Base-by-base conservation (phyloP, 2,888 invertebrate species). In the Resseliella maxima region DNA sequence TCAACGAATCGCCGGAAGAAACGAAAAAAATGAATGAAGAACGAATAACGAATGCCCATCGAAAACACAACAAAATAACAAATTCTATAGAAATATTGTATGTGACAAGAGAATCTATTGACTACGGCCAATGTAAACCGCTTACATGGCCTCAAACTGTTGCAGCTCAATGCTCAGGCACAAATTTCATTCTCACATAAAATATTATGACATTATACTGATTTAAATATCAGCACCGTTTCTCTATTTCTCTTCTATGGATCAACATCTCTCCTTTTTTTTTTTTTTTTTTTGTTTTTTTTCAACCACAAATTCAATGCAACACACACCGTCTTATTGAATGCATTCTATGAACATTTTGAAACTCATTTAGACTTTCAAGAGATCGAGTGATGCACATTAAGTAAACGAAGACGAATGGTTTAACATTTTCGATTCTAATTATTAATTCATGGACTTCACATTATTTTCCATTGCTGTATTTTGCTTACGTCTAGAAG, bases 361-460 rank as follows among this genome's bases (percentile, higher is more conserved):
- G 72, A 72, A 31, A 35, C 72, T 72, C 72, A 72, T 72, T 31
- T 24, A 15, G 24, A 59, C 59, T 59, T 59, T 59, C 12, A 8
- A 24, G 59, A 24, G 59, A 59, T 59, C 72, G 72, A 72, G 31
- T 72, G 72, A 72, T 72, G 72, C 72, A 72, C 72, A 72, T 83
- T 83, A 83, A 83, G n/a, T 38, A 83, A 83, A 38, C 83, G 41
- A 83, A 83, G 83, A 83, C 83, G 83, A 83, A 83, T 83, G 41
- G 83, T 38, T 72, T 83, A 10, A 41, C 83, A 83, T 83, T 83
- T n/a, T 83, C 41, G 38, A 83, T 83, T 41, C 38, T 83, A 83
- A 83, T 83, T 83, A 83, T 83, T 83, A 83, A 83, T 83, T 83
- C 41, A 83, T 83, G 83, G 83, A 83, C 41, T 83, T 38, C 72